Conservation (phyloP, 2,888 invertebrate genomes). For the Acrobasis consociella region DNA sequence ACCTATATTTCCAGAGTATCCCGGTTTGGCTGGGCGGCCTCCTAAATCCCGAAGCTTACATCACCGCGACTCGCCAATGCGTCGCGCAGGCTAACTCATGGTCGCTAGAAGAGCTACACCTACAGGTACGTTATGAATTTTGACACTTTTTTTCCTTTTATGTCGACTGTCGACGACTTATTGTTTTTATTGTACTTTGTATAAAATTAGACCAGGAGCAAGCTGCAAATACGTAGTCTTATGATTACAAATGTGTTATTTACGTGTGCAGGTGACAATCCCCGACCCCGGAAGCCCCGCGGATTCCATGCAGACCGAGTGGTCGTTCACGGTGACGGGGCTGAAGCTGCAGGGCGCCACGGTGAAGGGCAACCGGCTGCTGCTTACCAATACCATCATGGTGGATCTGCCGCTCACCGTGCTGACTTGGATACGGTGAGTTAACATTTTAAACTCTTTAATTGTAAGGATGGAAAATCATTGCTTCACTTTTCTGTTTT, state of each 20-base stretch:
- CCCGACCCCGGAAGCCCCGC: slow-evolving; percentile 83
- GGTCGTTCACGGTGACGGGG: slow-evolving; percentile 89
- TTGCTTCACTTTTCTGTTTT: too few relatives aligned
- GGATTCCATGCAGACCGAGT: slow-evolving; percentile 85
- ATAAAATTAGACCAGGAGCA: too few relatives aligned
- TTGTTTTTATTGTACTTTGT: too few relatives aligned
- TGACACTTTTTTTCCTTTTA: too few relatives aligned
- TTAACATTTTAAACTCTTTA: background rate
- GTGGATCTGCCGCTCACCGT: slow-evolving; percentile 95
- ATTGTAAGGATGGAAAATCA: background rate
- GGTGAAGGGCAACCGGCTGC: slow-evolving; percentile 94
- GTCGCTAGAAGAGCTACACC: slow-evolving; percentile 97
- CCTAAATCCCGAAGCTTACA: slow-evolving; percentile 99
- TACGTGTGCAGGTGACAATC: slow-evolving; percentile 77
- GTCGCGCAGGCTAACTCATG: slow-evolving; percentile 98
- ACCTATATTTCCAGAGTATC: slow-evolving; percentile 84
- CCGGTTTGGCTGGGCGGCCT: slow-evolving; percentile 99
- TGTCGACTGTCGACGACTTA: too few relatives aligned
- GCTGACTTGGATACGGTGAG: slow-evolving; percentile 93
- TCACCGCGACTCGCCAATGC: slow-evolving; percentile 99
- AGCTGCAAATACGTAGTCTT: too few relatives aligned
- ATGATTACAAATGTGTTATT: too few relatives aligned
- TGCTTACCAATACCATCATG: slow-evolving; percentile 96
- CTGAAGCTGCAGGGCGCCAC: slow-evolving; percentile 98
- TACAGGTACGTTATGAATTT: slow-evolving; percentile 83